phyloP scores from a whole-genome alignment of 2,797 vertebrate genomes.

The Trematomus bernacchii region DNA sequence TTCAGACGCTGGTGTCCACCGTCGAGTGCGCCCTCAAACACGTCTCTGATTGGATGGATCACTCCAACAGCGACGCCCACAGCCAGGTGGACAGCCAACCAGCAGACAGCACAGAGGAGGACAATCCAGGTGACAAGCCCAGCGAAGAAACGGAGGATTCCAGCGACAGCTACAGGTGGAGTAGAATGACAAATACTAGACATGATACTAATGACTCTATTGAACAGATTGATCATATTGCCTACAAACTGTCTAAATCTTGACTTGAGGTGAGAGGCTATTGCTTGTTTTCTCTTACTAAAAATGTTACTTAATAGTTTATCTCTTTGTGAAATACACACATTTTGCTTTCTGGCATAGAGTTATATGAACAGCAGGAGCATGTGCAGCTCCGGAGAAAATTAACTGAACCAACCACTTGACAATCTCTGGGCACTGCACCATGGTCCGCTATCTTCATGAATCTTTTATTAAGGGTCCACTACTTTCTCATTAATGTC shows the following conservation, averaged over 20 bases:
- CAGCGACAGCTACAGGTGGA: conserved; percentile 83
- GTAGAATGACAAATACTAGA: not conserved
- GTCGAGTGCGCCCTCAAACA: conserved; percentile 98
- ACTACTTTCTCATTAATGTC: conserved; percentile 37
- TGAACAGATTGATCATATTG: not conserved
- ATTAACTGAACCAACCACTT: conserved; percentile 5
- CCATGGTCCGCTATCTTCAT: conserved; percentile 40
- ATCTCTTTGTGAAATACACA: not conserved
- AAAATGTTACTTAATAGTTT: not conserved
- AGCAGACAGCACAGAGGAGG: conserved; percentile 78
- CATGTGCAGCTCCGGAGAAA: conserved; percentile 6
- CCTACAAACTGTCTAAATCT: not conserved
- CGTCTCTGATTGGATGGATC: conserved; percentile 97
- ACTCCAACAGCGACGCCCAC: conserved; percentile 76
- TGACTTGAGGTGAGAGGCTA: not conserved
- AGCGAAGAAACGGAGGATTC: conserved; percentile 74
- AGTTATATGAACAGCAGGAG: not conserved
- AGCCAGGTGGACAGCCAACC: conserved; percentile 66
- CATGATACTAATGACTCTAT: not conserved
- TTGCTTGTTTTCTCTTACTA: not conserved
- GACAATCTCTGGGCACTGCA: conserved; percentile 12
- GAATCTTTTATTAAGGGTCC: conserved; percentile 49
- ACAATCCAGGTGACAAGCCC: conserved; percentile 61
- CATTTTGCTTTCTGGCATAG: not conserved
- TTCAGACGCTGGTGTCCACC: conserved; percentile 97